Percentiles rank a stretch among this genome's conserved stretches.
phyloP scores from a whole-genome alignment of 1,140 invertebrate genomes.

The Hyphantria cunea region DNA sequence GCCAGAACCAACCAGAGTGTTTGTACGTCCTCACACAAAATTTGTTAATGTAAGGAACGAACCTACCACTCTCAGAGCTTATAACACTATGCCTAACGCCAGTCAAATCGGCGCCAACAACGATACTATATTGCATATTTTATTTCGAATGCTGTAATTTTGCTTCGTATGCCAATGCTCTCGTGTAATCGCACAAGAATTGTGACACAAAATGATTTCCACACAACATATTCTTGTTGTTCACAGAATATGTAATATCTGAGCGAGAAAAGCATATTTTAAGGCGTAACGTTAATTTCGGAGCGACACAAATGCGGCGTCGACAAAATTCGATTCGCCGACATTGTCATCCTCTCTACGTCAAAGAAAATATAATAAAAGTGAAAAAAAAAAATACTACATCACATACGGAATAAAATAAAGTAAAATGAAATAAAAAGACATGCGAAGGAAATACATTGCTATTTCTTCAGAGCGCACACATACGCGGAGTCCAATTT shows the following conservation, averaged over 20 bases:
- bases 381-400: slow-evolving; percentile 39
- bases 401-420: slow-evolving; percentile 64
- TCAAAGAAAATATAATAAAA: slow-evolving; percentile 42
- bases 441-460: slow-evolving; percentile 57
- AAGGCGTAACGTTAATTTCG: slow-evolving; percentile 22
- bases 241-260: background rate
- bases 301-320: slow-evolving; percentile 16
- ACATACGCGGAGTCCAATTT: slow-evolving; percentile 67
- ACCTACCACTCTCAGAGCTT: no score
- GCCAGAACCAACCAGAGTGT: no score
- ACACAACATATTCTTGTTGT: slow-evolving; percentile 9
- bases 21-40: no score
- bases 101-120: no score
- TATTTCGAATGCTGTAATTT: no score
- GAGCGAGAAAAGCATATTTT: slow-evolving; percentile 20
- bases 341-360: slow-evolving; percentile 25
- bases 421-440: slow-evolving; percentile 71
- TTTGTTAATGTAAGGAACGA: no score
- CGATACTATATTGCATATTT: no score
- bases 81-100: no score
- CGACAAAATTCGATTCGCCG: slow-evolving; percentile 27
- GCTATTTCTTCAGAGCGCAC: slow-evolving; percentile 42
- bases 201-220: slow-evolving; percentile 11
- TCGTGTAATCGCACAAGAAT: background rate
- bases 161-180: no score